A percentile compares a stretch with the other conserved stretches of the same genome.
phyloP scores from a whole-genome alignment of 2,113 vertebrate genomes.

The Todiramphus chloris region DNA sequence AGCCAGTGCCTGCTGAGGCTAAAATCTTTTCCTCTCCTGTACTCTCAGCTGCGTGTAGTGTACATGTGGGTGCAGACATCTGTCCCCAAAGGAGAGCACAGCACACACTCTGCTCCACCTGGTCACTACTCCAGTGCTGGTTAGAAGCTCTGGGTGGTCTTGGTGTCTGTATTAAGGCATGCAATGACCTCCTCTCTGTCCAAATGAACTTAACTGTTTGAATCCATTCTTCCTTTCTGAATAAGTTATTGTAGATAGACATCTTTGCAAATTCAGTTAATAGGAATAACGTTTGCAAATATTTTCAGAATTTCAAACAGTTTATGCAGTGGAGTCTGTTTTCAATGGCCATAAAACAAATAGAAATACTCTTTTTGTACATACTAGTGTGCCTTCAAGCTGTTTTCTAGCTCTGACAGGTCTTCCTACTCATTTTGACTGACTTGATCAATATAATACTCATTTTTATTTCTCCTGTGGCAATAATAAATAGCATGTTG shows the following conservation, averaged over 20 bases:
- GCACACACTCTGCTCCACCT: accelerated
- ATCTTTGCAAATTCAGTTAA: not conserved
- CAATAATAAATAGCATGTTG: not conserved
- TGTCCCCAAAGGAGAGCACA: not conserved
- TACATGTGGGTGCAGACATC: not conserved
- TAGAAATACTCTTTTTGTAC: not conserved
- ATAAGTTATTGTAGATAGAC: not conserved
- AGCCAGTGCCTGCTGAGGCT: not conserved
- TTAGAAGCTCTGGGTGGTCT: not conserved
- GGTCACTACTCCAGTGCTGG: not conserved
- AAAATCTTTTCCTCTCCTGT: not conserved
- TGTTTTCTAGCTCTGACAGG: not conserved
- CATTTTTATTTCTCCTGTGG: not conserved
- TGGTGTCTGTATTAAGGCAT: not conserved
- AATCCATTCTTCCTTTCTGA: not conserved
- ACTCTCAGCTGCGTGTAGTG: not conserved
- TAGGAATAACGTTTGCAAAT: not conserved
- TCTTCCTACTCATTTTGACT: not conserved
- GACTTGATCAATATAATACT: not conserved
- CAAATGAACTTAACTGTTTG: not conserved
- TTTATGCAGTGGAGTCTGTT: not conserved
- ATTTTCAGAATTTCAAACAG: not conserved
- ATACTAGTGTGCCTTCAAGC: not conserved
- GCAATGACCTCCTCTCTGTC: not conserved
- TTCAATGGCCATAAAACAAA: not conserved